Conservation (phyloP, 2,113 vertebrate genomes). For the Penelope pileata region DNA sequence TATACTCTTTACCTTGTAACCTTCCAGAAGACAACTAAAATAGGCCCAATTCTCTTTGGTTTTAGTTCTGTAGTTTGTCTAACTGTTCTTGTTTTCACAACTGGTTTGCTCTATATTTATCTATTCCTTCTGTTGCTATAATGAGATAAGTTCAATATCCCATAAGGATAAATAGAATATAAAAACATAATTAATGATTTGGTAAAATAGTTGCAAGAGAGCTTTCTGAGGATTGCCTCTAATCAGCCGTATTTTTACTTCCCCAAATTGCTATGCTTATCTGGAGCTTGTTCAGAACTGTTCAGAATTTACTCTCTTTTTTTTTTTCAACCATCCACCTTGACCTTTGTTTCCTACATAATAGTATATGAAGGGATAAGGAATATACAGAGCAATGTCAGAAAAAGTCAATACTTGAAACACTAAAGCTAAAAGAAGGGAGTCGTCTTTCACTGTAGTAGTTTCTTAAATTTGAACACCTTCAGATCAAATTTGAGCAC, state of each 20-base stretch:
- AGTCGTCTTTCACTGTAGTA: background rate
- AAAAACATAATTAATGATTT: background rate
- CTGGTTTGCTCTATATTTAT: background rate
- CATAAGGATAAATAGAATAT: background rate
- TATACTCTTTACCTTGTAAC: background rate
- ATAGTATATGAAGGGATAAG: background rate
- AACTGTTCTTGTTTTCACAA: background rate
- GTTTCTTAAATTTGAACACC: background rate
- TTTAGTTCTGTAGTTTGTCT: background rate
- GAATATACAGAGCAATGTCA: background rate
- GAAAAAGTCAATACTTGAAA: background rate
- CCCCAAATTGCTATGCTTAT: background rate
- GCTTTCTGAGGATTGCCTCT: background rate
- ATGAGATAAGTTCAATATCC: background rate
- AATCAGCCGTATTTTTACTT: background rate
- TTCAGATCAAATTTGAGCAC: background rate
- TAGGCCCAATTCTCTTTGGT: constrained; percentile 9
- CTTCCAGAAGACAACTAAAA: background rate
- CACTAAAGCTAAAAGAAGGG: background rate
- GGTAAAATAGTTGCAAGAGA: background rate
- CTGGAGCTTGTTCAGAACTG: background rate
- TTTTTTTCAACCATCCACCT: background rate
- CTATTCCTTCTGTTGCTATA: background rate
- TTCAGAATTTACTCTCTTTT: background rate
- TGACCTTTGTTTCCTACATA: background rate